Percentiles rank a stretch among this genome's conserved stretches.
Evolutionary conservation across 2,113 vertebrate species (phyloP).

Genomic region (Desmodus rotundus): DNA sequence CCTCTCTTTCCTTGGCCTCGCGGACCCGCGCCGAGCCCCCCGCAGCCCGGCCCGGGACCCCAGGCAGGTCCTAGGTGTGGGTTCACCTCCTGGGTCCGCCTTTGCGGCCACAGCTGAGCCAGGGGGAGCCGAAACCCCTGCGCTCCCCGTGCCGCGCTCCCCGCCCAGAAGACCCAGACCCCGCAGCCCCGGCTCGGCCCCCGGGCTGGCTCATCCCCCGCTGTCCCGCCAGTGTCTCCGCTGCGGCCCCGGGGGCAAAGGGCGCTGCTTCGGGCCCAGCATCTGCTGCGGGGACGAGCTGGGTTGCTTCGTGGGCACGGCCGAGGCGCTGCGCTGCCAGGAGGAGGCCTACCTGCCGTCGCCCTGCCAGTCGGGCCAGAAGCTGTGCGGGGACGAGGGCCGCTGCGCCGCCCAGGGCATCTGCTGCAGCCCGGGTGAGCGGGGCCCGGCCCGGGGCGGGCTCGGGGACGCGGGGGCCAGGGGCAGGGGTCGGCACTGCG

Average conservation of each 20-base stretch:
- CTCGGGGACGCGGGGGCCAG: rapidly evolving
- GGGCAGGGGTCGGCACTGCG: neutral
- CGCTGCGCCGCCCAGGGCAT: slow-evolving; percentile 86
- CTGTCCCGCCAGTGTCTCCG: slow-evolving; percentile 77
- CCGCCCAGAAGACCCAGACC: too few relatives aligned
- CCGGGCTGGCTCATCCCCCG: rapidly evolving
- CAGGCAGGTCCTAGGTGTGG: rapidly evolving
- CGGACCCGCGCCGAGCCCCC: rapidly evolving
- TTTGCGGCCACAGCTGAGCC: neutral
- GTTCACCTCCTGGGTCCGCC: neutral
- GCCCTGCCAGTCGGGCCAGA: slow-evolving; percentile 86
- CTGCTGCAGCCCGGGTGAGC: slow-evolving; percentile 88
- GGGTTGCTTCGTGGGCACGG: slow-evolving; percentile 85
- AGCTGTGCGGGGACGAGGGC: slow-evolving; percentile 86
- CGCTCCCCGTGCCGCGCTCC: too few relatives aligned
- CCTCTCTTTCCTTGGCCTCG: neutral
- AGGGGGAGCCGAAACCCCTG: rapidly evolving
- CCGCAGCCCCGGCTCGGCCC: too few relatives aligned
- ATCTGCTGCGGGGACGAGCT: slow-evolving; percentile 85
- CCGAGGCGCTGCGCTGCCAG: slow-evolving; percentile 82
- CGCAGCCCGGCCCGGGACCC: neutral
- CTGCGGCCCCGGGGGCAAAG: slow-evolving; percentile 83
- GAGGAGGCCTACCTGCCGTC: slow-evolving; percentile 84
- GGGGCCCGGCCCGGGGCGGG: neutral
- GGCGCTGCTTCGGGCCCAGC: slow-evolving; percentile 85